Base-by-base conservation (phyloP, 2,113 vertebrate species). In the Tetraodon nigroviridis region DNA sequence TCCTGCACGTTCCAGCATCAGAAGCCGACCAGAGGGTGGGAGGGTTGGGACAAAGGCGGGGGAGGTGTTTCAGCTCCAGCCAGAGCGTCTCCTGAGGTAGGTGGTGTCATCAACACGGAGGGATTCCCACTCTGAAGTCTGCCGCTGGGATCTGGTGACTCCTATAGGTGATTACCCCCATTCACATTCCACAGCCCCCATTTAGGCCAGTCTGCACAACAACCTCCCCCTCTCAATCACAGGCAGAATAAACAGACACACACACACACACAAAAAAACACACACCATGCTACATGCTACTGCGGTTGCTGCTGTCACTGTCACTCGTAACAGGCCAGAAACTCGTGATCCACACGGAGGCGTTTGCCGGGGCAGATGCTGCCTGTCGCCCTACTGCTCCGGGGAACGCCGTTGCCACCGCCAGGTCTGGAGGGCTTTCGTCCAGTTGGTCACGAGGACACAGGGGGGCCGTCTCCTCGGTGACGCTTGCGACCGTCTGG, bases 171-270 rank as follows among this genome's bases (percentile, higher is more conserved):
- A 87, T 89, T 84, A 84, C 79, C 67, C 73, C 75, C 76, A 71
- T 69, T 85, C 79, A 77, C 80, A 87, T 88, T 89, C 86, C 86
- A 64, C 67, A 73, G 71, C 67, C 73, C 78, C 78, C 83, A 80
- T 88, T 88, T 80, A 80, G 81, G 81, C 71, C 86, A 81, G 81
- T 87, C 80, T 78, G 81, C 86, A 79, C 27, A 81, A 80, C 76
- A 84, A 84, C 87, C 83, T 52, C 61, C 70, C 78, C 49, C 71
- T 85, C 88, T 81, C 82, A 80, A 67, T 49, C 69, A 41, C 70
- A 47, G 40, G 48, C 68, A 61, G 55, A 60, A 37, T 51, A 63
- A 55, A 76, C 22, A 64, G 63, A 64, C 45, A 55, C 52, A 59
- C 58, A 66, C 17, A 70, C 42, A 73, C 58, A 56, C 60, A 56